A percentile compares a stretch with the other conserved stretches of the same genome.
Conservation (phyloP, 2,888 invertebrate species). For the Coelogynopora nodosa region DNA sequence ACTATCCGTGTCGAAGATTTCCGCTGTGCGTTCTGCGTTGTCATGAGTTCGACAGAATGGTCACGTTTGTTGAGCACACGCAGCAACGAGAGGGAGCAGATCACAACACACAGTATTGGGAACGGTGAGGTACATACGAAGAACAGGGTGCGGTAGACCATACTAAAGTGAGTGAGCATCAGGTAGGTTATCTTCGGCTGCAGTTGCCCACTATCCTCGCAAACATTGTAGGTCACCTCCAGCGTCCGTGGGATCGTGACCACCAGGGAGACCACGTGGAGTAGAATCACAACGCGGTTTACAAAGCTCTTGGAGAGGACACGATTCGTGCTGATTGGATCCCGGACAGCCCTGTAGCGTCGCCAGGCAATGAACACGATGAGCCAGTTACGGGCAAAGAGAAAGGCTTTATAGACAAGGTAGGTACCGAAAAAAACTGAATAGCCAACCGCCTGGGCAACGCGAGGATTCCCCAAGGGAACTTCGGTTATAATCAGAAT, state of each 20-base stretch:
- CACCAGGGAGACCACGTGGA: conserved; percentile 2
- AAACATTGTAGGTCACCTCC: conserved; percentile 30
- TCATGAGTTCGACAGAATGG: background rate
- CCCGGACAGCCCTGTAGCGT: conserved; percentile 40
- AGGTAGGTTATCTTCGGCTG: background rate
- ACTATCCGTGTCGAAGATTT: conserved; percentile 33
- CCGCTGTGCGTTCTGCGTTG: background rate
- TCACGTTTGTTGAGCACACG: background rate
- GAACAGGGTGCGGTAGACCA: conserved; percentile 39
- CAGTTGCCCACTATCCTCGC: background rate
- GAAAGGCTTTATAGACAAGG: conserved; percentile 39
- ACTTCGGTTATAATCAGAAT: background rate
- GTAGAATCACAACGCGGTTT: background rate
- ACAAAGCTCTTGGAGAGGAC: conserved; percentile 30
- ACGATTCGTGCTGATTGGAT: conserved; percentile 23
- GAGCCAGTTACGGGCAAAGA: conserved; percentile 41
- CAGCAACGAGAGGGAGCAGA: conserved; percentile 9
- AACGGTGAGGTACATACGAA: conserved; percentile 37
- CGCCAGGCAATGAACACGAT: conserved; percentile 42
- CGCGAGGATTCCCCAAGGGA: background rate
- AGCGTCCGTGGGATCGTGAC: conserved; percentile 31
- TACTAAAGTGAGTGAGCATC: background rate
- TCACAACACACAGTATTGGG: conserved; percentile 38
- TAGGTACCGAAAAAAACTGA: conserved; percentile 24
- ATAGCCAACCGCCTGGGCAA: conserved; percentile 29